Evolutionary conservation across 2,888 invertebrate genomes (phyloP).

Genomic region (Diachrysia chrysitis): DNA sequence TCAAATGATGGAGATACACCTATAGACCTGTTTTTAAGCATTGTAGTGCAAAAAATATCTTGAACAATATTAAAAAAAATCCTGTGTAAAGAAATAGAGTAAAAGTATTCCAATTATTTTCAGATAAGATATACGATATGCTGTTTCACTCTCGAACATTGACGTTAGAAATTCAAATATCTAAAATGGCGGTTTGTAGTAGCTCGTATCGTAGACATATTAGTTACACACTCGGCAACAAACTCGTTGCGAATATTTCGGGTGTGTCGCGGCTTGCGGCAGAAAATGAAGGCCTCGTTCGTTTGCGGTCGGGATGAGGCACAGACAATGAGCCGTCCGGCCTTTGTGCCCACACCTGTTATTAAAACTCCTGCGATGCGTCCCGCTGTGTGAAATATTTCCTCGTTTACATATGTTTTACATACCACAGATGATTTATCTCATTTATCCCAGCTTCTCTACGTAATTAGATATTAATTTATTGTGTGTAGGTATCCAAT

Average conservation of each 20-base stretch:
- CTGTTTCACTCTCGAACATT: no score
- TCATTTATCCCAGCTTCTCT: background rate
- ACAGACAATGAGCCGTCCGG: conserved; percentile 65
- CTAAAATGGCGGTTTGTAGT: conserved; percentile 22
- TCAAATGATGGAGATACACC: no score
- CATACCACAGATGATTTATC: conserved; percentile 38
- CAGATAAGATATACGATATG: background rate
- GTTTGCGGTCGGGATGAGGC: conserved; percentile 62
- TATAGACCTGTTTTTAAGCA: no score
- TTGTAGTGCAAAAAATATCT: no score
- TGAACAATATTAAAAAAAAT: no score
- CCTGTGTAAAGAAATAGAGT: no score
- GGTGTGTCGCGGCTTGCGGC: conserved; percentile 49
- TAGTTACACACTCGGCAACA: conserved; percentile 48
- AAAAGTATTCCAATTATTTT: no score
- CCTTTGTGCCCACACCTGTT: conserved; percentile 76
- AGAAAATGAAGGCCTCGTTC: conserved; percentile 70
- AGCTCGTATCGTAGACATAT: background rate
- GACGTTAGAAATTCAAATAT: conserved; percentile 22
- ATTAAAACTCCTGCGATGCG: conserved; percentile 76
- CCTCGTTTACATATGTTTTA: conserved; percentile 52
- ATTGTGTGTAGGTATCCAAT: conserved; percentile 1
- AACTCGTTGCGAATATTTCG: conserved; percentile 66
- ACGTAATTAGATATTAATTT: conserved; percentile 29
- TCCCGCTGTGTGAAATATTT: conserved; percentile 50